Conservation (phyloP, 2,797 vertebrate species). For the Pterois miles region DNA sequence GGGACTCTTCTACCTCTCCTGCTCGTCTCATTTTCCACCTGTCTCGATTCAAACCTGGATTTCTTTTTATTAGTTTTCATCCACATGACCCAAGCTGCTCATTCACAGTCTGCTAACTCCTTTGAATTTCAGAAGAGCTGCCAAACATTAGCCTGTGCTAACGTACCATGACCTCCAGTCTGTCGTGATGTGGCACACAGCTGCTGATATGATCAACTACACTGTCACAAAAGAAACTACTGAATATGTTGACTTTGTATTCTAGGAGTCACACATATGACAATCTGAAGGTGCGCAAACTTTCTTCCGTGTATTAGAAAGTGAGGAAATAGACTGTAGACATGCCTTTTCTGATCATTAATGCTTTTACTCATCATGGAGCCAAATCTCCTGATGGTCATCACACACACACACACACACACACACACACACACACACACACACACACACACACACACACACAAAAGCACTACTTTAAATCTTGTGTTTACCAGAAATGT, state of each 20-base stretch:
- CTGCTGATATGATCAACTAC: constrained; percentile 10
- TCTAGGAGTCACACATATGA: not conserved
- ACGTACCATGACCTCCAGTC: constrained; percentile 47
- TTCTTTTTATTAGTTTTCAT: constrained; percentile 17
- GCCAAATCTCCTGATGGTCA: not conserved
- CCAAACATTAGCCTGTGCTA: constrained; percentile 42
- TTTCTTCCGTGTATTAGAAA: not conserved
- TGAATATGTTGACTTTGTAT: not conserved
- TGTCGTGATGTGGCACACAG: constrained; percentile 35
- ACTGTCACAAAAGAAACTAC: not conserved
- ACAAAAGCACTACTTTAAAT: no score
- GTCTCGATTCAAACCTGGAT: not conserved
- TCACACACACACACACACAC: no score
- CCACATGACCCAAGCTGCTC: not conserved
- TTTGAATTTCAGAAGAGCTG: constrained; percentile 29
- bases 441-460: no score
- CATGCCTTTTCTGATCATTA: not conserved
- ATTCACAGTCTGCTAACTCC: not conserved
- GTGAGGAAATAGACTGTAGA: not conserved
- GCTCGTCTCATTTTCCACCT: not conserved
- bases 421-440: no score
- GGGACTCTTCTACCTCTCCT: not conserved
- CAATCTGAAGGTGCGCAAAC: not conserved
- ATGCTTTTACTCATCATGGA: not conserved
- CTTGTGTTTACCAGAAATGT: no score